phyloP scores from a whole-genome alignment of 1,140 invertebrate species.

The Cataglyphis hispanica region DNA sequence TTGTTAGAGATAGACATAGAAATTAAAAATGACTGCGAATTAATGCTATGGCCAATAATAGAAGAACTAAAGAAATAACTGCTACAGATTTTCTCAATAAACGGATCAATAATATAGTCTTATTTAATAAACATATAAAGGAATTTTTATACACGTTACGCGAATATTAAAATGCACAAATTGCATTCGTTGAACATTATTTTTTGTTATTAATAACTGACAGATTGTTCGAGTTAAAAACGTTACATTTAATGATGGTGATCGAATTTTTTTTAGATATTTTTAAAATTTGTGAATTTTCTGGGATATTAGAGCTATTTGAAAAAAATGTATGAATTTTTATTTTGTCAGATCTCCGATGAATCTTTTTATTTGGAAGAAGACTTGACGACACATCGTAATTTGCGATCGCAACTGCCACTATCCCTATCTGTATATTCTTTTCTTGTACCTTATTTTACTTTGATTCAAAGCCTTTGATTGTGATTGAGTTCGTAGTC shows the following conservation, averaged over 20 bases:
- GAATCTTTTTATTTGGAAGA: neutral
- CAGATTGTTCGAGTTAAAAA: neutral
- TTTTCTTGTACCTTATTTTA: conserved; percentile 31
- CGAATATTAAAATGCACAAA: neutral
- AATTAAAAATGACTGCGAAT: neutral
- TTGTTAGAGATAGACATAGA: neutral
- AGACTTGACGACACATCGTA: conserved; percentile 21
- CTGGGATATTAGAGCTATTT: neutral
- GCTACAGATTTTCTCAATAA: neutral
- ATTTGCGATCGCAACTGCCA: conserved; percentile 53
- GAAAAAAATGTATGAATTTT: neutral
- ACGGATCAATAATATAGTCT: no score
- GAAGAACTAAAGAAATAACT: neutral
- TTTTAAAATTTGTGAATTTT: neutral
- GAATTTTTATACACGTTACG: neutral
- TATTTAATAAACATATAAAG: neutral
- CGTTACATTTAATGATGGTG: neutral
- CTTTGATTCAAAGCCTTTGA: conserved; percentile 45
- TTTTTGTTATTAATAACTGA: no score
- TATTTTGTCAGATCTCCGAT: conserved; percentile 11
- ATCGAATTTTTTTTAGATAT: neutral
- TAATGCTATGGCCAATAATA: neutral
- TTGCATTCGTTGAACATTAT: neutral
- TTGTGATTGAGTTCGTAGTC: conserved; percentile 50
- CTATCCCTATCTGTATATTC: conserved; percentile 37